phyloP scores from a whole-genome alignment of 1,140 invertebrate species.

The Rhyzopertha dominica region DNA sequence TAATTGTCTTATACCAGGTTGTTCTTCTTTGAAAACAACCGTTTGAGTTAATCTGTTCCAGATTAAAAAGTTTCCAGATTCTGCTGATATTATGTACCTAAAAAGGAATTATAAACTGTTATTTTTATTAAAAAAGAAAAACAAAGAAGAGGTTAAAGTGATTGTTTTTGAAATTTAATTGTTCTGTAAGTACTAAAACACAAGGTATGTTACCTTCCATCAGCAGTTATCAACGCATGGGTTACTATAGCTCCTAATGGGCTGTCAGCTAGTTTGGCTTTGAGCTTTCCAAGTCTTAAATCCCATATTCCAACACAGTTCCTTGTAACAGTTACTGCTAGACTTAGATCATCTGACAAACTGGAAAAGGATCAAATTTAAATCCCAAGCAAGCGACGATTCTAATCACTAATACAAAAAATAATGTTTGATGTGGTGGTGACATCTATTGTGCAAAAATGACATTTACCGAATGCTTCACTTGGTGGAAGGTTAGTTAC shows the following conservation, averaged over 20 bases:
- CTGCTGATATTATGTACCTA: slow-evolving; percentile 79
- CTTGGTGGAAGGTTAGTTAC: too few relatives aligned
- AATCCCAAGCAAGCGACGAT: too few relatives aligned
- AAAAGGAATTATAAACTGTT: slow-evolving; percentile 24
- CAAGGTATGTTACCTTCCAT: slow-evolving; percentile 66
- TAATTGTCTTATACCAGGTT: slow-evolving; percentile 81
- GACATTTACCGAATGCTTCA: too few relatives aligned
- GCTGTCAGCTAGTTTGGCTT: slow-evolving; percentile 84
- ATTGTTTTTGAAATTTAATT: too few relatives aligned
- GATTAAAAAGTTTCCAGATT: slow-evolving; percentile 87
- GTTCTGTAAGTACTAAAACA: too few relatives aligned
- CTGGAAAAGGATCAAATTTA: slow-evolving; percentile 52
- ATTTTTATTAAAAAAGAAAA: slow-evolving; percentile 4
- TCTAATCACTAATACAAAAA: too few relatives aligned
- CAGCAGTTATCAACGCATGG: slow-evolving; percentile 80
- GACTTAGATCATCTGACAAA: slow-evolving; percentile 63
- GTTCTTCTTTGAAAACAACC: slow-evolving; percentile 79
- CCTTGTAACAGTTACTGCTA: slow-evolving; percentile 84
- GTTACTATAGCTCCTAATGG: slow-evolving; percentile 93
- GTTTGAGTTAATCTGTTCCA: slow-evolving; percentile 84
- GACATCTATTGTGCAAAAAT: too few relatives aligned
- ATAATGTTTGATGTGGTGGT: too few relatives aligned
- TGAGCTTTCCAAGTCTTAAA: slow-evolving; percentile 75
- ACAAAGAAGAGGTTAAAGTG: too few relatives aligned
- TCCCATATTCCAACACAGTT: slow-evolving; percentile 95